Percentiles rank a stretch among this genome's conserved stretches.
phyloP scores from a whole-genome alignment of 2,888 invertebrate genomes.

The Caenorhabditis zanzibari region DNA sequence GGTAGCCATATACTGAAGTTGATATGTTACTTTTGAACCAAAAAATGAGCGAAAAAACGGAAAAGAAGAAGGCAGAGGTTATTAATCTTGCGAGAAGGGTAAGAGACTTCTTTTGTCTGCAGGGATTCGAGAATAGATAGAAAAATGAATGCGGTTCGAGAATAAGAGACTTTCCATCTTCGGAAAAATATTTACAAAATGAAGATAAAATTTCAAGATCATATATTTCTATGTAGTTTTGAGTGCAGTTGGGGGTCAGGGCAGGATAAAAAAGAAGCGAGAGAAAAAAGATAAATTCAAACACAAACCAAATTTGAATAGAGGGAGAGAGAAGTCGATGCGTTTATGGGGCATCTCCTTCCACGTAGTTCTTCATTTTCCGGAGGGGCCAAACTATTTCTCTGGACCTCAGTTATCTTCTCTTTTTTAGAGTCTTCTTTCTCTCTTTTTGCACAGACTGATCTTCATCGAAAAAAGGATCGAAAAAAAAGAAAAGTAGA shows the following conservation, averaged over 20 bases:
- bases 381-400: slow-evolving; percentile 26
- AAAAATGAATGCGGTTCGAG: neutral
- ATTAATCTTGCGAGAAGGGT: slow-evolving; percentile 13
- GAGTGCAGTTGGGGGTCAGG: slow-evolving; percentile 44
- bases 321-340: slow-evolving; percentile 45
- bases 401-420: slow-evolving; percentile 21
- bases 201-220: slow-evolving; percentile 19
- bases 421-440: slow-evolving; percentile 32
- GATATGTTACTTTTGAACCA: neutral
- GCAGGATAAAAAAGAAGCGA: slow-evolving; percentile 42
- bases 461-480: slow-evolving; percentile 44
- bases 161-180: neutral
- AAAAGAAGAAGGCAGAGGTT: neutral
- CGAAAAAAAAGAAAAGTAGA: slow-evolving; percentile 25
- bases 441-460: slow-evolving; percentile 44
- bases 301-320: slow-evolving; percentile 60
- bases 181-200: neutral
- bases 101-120: neutral
- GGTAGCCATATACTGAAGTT: slow-evolving; percentile 62
- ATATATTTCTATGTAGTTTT: slow-evolving; percentile 27
- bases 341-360: slow-evolving; percentile 57
- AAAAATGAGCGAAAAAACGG: neutral
- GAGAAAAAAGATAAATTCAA: slow-evolving; percentile 55
- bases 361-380: slow-evolving; percentile 47
- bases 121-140: neutral